Evolutionary conservation across 2,113 vertebrate genomes (phyloP).

Genomic region (Nicator chloris): DNA sequence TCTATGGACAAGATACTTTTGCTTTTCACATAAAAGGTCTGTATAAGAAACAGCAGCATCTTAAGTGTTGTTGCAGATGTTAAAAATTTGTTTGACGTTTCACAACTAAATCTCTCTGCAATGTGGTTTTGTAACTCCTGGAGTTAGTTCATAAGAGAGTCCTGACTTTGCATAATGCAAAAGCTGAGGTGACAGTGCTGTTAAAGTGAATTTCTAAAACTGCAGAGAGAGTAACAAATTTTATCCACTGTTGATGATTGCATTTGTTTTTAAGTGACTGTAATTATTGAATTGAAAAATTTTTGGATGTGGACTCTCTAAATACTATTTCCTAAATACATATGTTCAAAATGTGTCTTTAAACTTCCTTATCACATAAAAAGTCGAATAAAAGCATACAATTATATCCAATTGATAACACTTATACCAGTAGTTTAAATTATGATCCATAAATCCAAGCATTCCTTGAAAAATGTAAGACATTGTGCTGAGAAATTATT

Average conservation of each 20-base stretch:
- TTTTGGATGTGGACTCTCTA: background rate
- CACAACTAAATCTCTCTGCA: background rate
- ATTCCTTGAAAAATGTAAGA: background rate
- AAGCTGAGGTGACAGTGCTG: background rate
- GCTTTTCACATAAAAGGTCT: conserved; percentile 14
- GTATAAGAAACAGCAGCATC: background rate
- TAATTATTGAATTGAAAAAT: no score
- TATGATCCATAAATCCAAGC: background rate
- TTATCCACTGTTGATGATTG: background rate
- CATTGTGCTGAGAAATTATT: background rate
- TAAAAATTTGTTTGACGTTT: conserved; percentile 8
- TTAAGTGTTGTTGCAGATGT: background rate
- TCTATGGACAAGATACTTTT: conserved; percentile 45
- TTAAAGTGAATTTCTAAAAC: background rate
- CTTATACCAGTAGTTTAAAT: background rate
- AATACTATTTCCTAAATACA: background rate
- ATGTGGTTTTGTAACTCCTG: background rate
- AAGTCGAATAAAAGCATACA: background rate
- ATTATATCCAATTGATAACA: background rate
- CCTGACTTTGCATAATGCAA: background rate
- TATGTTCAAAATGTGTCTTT: background rate
- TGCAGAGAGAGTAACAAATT: background rate
- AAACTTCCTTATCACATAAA: background rate
- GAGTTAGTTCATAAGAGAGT: background rate
- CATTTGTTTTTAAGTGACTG: background rate